Base-by-base conservation (phyloP, 1,140 invertebrate genomes). In the Camponotus pennsylvanicus region DNA sequence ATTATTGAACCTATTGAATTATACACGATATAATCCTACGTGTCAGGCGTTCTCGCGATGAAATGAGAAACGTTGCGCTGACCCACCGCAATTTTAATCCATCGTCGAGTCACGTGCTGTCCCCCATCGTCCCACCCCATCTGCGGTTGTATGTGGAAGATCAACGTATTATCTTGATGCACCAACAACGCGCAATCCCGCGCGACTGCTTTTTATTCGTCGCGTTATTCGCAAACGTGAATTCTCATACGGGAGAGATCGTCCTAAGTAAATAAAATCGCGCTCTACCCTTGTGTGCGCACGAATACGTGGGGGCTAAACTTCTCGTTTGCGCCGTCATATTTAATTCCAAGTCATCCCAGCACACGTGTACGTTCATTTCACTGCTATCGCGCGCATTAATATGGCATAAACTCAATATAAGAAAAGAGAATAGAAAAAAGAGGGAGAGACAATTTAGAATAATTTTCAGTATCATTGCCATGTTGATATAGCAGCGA, bases 71-170 rank as follows among this genome's bases (percentile, higher is more conserved):
- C 86, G 86, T 83, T 86, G 57, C 85, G 88, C 78, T 88, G 85
- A 86, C 80, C 88, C 76, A 42, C 70, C 89, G 64, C 71, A 89
- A 90, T 90, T 90, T 90, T 90, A 88, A 90, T 90, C 89, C 82
- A 89, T 88, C 86, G 73, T 11, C 59, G 45, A 37, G 88, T 67
- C 89, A 90, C 89, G 89, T 90, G 89, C 86, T 87, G 59, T 70
- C 77, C 77, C 70, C 67, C 52, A 49, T 55, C 64, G 55, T 11
- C 18, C 73, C 42, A 59, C 49, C 52, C 76, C 15, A 55, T 78
- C 66, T 66, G 32, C 34, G 40, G 63, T 79, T 32, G 66, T 61
- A 13, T 21, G 80, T 63, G 34, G 57, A 83, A 83, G 86, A 83
- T 87, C 89, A 59, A 87, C 63, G 88, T 34, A 55, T 76, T 89